A percentile compares a stretch with the other conserved stretches of the same genome.
phyloP scores from a whole-genome alignment of 2,797 vertebrate species.

The Poecilia gillii region DNA sequence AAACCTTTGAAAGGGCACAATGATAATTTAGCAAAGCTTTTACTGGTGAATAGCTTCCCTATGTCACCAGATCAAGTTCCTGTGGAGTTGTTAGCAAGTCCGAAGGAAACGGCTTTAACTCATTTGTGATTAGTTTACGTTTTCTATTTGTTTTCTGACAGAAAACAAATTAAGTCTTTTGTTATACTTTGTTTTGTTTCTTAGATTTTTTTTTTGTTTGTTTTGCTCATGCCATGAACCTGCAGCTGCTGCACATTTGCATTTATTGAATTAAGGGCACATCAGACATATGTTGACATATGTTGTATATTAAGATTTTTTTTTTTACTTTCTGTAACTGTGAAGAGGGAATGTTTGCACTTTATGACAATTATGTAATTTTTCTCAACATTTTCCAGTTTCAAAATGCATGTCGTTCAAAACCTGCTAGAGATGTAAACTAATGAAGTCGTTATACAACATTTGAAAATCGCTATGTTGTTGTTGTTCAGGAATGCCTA shows the following conservation, averaged over 20 bases:
- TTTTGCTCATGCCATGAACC: background rate
- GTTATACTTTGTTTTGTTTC: background rate
- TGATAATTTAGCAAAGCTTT: background rate
- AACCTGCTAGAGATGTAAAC: background rate
- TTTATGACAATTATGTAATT: background rate
- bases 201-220: background rate
- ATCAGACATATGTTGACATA: background rate
- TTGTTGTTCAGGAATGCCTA: background rate
- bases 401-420: background rate
- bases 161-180: background rate
- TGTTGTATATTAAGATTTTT: background rate
- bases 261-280: background rate
- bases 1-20: background rate
- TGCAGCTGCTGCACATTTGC: background rate
- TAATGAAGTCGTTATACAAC: background rate
- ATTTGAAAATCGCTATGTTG: background rate
- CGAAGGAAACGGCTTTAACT: background rate
- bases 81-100: background rate
- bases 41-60: background rate
- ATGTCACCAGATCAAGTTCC: background rate
- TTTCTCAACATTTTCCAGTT: background rate
- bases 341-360: background rate
- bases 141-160: background rate
- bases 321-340: background rate
- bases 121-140: background rate